phyloP scores from a whole-genome alignment of 2,113 vertebrate genomes.

The Martes martes region DNA sequence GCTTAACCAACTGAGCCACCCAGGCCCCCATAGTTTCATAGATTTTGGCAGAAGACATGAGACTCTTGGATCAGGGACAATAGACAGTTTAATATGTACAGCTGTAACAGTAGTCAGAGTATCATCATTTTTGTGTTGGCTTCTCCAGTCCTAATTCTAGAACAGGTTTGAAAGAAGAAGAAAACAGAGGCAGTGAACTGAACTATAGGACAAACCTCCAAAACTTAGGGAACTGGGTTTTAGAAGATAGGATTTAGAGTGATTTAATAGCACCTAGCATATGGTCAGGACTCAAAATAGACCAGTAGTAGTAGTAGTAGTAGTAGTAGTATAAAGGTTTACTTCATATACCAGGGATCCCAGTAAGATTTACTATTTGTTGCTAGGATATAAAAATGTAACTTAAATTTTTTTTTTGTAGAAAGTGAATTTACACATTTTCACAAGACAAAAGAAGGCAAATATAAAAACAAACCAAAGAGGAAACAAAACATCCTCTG shows the following conservation, averaged over 20 bases:
- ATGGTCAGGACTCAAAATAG: not conserved
- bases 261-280: not conserved
- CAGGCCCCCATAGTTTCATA: not conserved
- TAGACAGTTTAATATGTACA: not conserved
- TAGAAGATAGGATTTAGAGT: not conserved
- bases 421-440: not conserved
- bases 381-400: not conserved
- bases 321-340: not conserved
- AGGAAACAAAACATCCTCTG: not conserved
- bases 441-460: not conserved
- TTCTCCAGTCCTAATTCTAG: not conserved
- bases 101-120: not conserved
- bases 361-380: not conserved
- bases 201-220: not conserved
- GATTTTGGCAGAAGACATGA: not conserved
- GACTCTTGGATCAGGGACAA: not conserved
- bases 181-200: not conserved
- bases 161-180: not conserved
- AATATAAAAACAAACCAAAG: not conserved
- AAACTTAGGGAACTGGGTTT: not conserved
- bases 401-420: not conserved
- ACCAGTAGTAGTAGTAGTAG: no score
- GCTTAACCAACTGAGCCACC: no score
- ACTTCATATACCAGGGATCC: not conserved
- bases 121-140: not conserved